A percentile compares a stretch with the other conserved stretches of the same genome.
Evolutionary conservation across 2,113 vertebrate genomes (phyloP).

Genomic region (Hirundichthys speculiger): DNA sequence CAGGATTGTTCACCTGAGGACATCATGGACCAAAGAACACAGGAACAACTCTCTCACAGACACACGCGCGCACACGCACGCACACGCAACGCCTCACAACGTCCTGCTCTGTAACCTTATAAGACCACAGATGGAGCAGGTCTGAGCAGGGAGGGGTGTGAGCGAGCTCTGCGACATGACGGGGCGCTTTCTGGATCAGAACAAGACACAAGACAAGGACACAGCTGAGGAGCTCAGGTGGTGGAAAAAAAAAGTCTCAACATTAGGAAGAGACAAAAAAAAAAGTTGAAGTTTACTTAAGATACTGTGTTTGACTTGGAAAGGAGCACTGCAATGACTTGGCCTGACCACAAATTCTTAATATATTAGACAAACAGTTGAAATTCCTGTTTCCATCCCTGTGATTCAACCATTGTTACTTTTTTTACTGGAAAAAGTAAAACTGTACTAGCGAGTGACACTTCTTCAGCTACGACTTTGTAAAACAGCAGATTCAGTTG

Average conservation of each 20-base stretch:
- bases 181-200: constrained; percentile 55
- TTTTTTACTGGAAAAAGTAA: too few relatives aligned
- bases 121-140: constrained; percentile 48
- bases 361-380: too few relatives aligned
- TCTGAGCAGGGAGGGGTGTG: constrained; percentile 1
- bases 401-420: too few relatives aligned
- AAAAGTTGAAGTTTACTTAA: too few relatives aligned
- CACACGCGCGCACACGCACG: neutral
- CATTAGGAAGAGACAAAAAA: too few relatives aligned
- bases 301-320: too few relatives aligned
- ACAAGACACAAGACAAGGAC: constrained; percentile 61
- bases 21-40: constrained; percentile 65
- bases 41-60: constrained; percentile 19
- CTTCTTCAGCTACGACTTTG: too few relatives aligned
- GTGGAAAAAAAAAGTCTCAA: constrained; percentile 30
- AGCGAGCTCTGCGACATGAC: constrained; percentile 42
- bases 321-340: too few relatives aligned
- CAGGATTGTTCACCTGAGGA: constrained; percentile 62
- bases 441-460: too few relatives aligned
- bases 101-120: constrained; percentile 64
- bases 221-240: constrained; percentile 40
- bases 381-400: too few relatives aligned
- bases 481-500: neutral
- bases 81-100: constrained; percentile 7
- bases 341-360: too few relatives aligned